These are phyloP conservation scores for Procambarus virginalis DNA, from an alignment of 1,140 invertebrate species.

Conservation along the genomic window DNA sequence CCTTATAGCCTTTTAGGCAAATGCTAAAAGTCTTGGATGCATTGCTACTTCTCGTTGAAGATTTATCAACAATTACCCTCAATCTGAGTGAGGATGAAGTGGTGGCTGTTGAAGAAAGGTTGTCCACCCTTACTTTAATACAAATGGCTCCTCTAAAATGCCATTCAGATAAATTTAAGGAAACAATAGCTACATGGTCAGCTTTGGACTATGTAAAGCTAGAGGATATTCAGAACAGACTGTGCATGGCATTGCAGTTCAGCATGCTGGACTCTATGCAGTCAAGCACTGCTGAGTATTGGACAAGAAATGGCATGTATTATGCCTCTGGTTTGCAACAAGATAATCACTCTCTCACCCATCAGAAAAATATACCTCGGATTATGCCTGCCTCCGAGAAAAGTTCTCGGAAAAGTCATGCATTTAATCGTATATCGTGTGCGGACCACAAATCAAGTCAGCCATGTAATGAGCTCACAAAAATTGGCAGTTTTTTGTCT, in stretches of 20 bases:
- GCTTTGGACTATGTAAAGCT: slow-evolving; percentile 48
- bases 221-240: slow-evolving; percentile 44
- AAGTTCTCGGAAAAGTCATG: background rate
- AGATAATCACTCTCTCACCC: slow-evolving; percentile 6
- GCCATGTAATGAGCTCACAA: background rate
- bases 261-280: slow-evolving; percentile 49
- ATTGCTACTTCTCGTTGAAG: slow-evolving; percentile 49
- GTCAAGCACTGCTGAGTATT: slow-evolving; percentile 38
- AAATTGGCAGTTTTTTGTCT: slow-evolving; percentile 19
- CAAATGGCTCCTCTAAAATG: slow-evolving; percentile 39
- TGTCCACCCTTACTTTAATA: slow-evolving; percentile 46
- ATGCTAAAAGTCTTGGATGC: slow-evolving; percentile 65
- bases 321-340: slow-evolving; percentile 5
- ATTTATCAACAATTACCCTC: slow-evolving; percentile 38
- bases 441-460: background rate
- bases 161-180: slow-evolving; percentile 40
- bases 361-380: slow-evolving; percentile 30
- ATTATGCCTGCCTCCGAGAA: slow-evolving; percentile 19
- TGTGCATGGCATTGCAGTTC: slow-evolving; percentile 53
- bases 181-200: slow-evolving; percentile 46
- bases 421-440: background rate
- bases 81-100: slow-evolving; percentile 66
- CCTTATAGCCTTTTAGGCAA: too few relatives aligned
- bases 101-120: slow-evolving; percentile 49
- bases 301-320: slow-evolving; percentile 17